Evolutionary conservation across 2,888 invertebrate genomes (phyloP).

Genomic region (Augochlorella aurata): DNA sequence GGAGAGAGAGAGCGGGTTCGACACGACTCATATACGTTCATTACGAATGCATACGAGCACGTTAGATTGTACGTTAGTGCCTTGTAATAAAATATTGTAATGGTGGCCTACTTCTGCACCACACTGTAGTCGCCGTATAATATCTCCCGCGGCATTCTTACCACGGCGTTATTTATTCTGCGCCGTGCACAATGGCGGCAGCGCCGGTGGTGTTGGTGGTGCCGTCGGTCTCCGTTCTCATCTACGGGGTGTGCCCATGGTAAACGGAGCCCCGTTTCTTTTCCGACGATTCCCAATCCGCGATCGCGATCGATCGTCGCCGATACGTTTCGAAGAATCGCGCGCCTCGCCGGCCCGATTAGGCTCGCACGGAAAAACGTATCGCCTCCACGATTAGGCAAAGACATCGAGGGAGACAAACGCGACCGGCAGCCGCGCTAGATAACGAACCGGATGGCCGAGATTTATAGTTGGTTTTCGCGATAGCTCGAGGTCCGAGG

Average conservation of each 20-base stretch:
- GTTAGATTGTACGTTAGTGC: slow-evolving; percentile 82
- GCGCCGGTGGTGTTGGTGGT: slow-evolving; percentile 29
- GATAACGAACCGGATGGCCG: slow-evolving; percentile 27
- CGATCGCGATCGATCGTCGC: background rate
- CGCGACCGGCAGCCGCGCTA: background rate
- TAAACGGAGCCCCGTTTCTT: background rate
- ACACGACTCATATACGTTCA: slow-evolving; percentile 81
- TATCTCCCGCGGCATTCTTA: slow-evolving; percentile 81
- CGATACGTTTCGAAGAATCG: background rate
- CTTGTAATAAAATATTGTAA: slow-evolving; percentile 78
- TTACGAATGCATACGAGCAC: slow-evolving; percentile 81
- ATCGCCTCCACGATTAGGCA: background rate
- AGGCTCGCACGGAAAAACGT: background rate
- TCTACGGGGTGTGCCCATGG: slow-evolving; percentile 57
- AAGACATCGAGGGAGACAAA: slow-evolving; percentile 26
- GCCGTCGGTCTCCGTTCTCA: slow-evolving; percentile 61
- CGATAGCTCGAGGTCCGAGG: slow-evolving; percentile 26
- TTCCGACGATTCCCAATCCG: background rate
- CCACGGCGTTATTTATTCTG: slow-evolving; percentile 78
- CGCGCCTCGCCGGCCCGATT: background rate
- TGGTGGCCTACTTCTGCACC: slow-evolving; percentile 77
- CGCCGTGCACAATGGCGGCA: slow-evolving; percentile 75
- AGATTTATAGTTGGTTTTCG: slow-evolving; percentile 27
- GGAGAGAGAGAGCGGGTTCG: slow-evolving; percentile 72
- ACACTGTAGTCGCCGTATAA: slow-evolving; percentile 74